These are phyloP conservation scores for Bryconaethiops microstoma DNA, from an alignment of 2,797 vertebrate genomes.

Conservation along the genomic window DNA sequence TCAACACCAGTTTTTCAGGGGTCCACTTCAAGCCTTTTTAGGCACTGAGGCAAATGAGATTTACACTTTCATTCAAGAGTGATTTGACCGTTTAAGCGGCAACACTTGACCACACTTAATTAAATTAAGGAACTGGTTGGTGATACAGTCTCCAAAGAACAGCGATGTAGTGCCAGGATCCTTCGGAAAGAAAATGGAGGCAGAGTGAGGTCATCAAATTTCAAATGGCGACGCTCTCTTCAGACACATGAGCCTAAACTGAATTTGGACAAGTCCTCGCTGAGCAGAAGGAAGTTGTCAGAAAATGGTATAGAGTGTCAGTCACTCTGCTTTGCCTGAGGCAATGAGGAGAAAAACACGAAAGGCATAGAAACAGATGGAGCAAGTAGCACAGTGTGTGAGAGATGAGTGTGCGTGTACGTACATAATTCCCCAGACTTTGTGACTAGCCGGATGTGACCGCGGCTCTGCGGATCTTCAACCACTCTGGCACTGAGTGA, in stretches of 20 bases:
- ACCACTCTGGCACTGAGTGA: background rate
- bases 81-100: conserved; percentile 10
- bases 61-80: background rate
- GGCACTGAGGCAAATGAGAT: background rate
- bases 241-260: conserved; percentile 12
- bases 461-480: background rate
- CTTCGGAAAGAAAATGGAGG: background rate
- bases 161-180: background rate
- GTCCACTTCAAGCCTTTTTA: conserved; percentile 43
- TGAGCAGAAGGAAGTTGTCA: conserved; percentile 50
- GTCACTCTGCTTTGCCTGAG: conserved; percentile 58
- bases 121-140: conserved; percentile 22
- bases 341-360: conserved; percentile 53
- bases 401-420: background rate
- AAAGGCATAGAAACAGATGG: conserved; percentile 34
- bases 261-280: conserved; percentile 7
- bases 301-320: conserved; percentile 58
- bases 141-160: background rate
- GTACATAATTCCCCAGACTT: background rate
- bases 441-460: background rate
- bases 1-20: conserved; percentile 45
- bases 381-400: conserved; percentile 6
- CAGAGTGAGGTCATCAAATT: background rate
- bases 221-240: conserved; percentile 28
- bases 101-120: background rate